phyloP scores from a whole-genome alignment of 2,888 invertebrate species.

The Melikaiella ostensackeni region DNA sequence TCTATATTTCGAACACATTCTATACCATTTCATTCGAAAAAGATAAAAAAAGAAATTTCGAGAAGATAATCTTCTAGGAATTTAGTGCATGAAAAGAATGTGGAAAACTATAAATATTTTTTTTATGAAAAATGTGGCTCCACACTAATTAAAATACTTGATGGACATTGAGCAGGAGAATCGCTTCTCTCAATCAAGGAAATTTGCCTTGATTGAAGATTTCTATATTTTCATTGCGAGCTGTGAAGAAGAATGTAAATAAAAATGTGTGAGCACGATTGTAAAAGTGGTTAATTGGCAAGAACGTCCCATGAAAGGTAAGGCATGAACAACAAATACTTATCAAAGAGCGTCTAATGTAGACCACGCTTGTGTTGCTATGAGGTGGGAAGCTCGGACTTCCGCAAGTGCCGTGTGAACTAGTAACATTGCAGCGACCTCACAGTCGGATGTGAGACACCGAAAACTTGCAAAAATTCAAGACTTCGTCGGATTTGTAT shows the following conservation, averaged over 20 bases:
- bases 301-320: slow-evolving; percentile 3
- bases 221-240: neutral
- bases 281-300: slow-evolving; percentile 33
- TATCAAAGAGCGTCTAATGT: slow-evolving; percentile 8
- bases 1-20: no score
- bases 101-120: no score
- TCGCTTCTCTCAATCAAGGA: neutral
- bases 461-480: no score
- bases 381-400: slow-evolving; percentile 52
- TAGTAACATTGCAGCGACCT: neutral
- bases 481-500: no score
- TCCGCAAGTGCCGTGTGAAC: slow-evolving; percentile 44
- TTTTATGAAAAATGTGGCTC: no score
- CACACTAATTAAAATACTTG: neutral
- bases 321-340: slow-evolving; percentile 27
- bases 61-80: no score
- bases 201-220: neutral
- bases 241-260: neutral
- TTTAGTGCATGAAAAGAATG: no score
- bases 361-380: slow-evolving; percentile 22
- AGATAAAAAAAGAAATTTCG: no score
- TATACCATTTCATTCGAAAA: no score
- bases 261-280: slow-evolving; percentile 9
- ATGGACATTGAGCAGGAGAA: no score
- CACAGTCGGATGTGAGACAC: no score